Conservation (phyloP, 2,888 invertebrate genomes). For the Nomada goodeniana region DNA sequence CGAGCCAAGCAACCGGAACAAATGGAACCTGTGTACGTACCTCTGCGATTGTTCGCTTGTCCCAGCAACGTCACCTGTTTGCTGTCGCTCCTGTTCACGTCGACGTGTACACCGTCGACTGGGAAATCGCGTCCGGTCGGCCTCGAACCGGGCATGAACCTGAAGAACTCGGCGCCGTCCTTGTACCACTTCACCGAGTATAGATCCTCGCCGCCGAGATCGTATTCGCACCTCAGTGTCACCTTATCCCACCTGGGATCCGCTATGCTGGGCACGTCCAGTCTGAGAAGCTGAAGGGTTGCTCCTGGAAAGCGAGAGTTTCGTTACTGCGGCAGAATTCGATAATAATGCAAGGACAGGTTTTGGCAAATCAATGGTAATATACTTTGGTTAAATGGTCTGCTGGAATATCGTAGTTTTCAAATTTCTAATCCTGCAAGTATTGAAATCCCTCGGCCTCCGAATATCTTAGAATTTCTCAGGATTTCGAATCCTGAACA, state of each 20-base stretch:
- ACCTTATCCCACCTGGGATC: conserved; percentile 79
- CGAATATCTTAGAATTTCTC: too few species aligned
- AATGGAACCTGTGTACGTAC: conserved; percentile 56
- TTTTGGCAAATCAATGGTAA: too few species aligned
- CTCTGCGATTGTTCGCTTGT: conserved; percentile 67
- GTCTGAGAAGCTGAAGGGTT: conserved; percentile 68
- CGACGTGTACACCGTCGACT: conserved; percentile 75
- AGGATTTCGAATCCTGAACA: too few species aligned
- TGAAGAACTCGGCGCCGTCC: conserved; percentile 78
- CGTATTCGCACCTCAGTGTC: conserved; percentile 78
- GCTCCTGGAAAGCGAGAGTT: conserved; percentile 63
- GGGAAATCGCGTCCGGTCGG: conserved; percentile 73
- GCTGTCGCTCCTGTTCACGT: conserved; percentile 76
- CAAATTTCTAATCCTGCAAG: too few species aligned
- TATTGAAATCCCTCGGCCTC: too few species aligned
- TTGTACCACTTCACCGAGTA: conserved; percentile 83
- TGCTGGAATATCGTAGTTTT: too few species aligned
- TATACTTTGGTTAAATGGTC: too few species aligned
- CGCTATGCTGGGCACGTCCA: conserved; percentile 78
- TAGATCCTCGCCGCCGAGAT: conserved; percentile 76
- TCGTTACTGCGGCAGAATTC: too few species aligned
- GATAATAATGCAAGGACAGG: too few species aligned
- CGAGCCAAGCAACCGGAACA: conserved; percentile 9
- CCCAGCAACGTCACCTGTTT: conserved; percentile 76
- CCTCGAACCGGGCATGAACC: conserved; percentile 75